Evolutionary conservation across 2,113 vertebrate species (phyloP), one percentile per base, ranked within the genome.

Genomic region (Rhinoderma darwinii): DNA sequence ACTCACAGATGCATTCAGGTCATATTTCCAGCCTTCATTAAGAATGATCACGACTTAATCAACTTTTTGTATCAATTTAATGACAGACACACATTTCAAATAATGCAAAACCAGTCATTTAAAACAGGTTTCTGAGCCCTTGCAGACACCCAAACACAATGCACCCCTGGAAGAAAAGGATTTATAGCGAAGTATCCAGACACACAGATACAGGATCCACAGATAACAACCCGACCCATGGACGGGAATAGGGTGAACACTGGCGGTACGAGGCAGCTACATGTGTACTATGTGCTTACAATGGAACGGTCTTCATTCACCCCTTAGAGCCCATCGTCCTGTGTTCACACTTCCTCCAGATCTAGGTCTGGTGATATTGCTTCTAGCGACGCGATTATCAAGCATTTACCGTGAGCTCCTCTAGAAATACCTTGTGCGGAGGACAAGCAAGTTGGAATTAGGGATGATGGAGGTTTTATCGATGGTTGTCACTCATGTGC

Each of bases 1-100:
- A n/a, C n/a, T n/a, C n/a, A n/a, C n/a, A n/a, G n/a, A n/a, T 9
- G 44, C 44, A 8, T 47, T 12, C 44, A 1, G 1, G 25, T 50
- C n/a, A 76, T 41, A 44, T 25, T 17, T 77, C n/a, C 12, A 10
- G 56, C 30, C 1, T 2, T 17, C 1, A 4, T 59, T 20, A 43
- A n/a, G 10, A 82, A 41, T 18, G n/a, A 56, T 18, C 37, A 73
- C 66, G 18, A 82, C 35, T 43, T 14, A 17, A 61, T 17, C 10
- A 32, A 51, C 32, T 63, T 44, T 84, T 84, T 59, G 54, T 77
- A 85, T 35, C 72, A 61, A 77, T 85, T 85, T 85, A 85, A 85
- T 85, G 70, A 75, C 70, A 85, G 66, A 85, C 84, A 77, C 84
- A 77, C 73, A 74, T 83, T 76, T 56, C 72, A 84, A 63, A 76